A percentile compares a stretch with the other conserved stretches of the same genome.
These are phyloP conservation scores for Trilocha varians DNA, from an alignment of 2,888 invertebrate species.

Conservation along the genomic window DNA sequence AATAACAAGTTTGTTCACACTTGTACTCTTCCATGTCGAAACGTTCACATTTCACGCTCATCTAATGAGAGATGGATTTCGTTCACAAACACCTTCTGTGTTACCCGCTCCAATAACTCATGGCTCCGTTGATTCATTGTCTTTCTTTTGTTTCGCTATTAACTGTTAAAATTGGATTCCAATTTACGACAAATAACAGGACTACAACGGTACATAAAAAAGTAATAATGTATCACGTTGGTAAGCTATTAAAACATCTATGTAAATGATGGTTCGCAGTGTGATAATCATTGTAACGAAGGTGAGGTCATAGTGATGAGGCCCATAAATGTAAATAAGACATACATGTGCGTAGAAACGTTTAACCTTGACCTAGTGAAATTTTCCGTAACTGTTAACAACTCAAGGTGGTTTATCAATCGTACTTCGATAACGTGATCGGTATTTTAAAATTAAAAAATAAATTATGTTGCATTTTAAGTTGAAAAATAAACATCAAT, in stretches of 20 bases:
- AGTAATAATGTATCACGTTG: not conserved
- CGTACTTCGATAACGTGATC: not conserved
- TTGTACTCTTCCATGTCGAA: constrained; percentile 27
- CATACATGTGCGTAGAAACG: constrained; percentile 7
- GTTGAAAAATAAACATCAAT: too few species aligned
- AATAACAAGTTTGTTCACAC: constrained; percentile 33
- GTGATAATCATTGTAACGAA: constrained; percentile 7
- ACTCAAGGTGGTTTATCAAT: constrained; percentile 20
- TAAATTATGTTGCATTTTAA: too few species aligned
- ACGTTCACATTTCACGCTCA: constrained; percentile 33
- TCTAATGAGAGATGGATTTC: constrained; percentile 19
- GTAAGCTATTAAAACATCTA: not conserved
- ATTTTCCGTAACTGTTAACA: constrained; percentile 23
- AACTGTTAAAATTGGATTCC: not conserved
- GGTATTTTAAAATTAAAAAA: not conserved
- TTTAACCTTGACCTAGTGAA: constrained; percentile 36
- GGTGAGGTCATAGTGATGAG: constrained; percentile 6
- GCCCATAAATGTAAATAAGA: constrained; percentile 4
- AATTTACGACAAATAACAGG: not conserved
- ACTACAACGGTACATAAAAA: not conserved
- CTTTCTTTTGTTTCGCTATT: not conserved
- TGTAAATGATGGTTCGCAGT: constrained; percentile 3
- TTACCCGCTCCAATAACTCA: constrained; percentile 14
- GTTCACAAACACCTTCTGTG: constrained; percentile 7
- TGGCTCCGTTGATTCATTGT: constrained; percentile 8